phyloP scores from a whole-genome alignment of 2,113 vertebrate species.

The Datnioides undecimradiatus region DNA sequence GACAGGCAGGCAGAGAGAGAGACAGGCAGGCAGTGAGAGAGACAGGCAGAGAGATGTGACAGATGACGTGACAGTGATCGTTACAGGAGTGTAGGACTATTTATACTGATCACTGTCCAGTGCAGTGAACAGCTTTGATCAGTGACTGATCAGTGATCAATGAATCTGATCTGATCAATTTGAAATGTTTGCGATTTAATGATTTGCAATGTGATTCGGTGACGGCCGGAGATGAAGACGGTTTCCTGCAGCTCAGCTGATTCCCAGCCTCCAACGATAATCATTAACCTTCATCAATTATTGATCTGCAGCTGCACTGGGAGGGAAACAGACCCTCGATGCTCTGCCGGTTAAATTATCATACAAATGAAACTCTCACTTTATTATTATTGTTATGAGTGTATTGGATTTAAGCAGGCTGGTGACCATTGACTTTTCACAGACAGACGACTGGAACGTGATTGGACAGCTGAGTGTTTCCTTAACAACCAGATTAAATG shows the following conservation, averaged over 20 bases:
- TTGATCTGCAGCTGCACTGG: conserved; percentile 10
- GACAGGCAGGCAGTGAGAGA: no score
- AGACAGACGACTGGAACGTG: neutral
- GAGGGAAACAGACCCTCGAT: no score
- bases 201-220: no score
- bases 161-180: no score
- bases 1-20: no score
- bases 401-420: neutral
- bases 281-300: conserved; percentile 38
- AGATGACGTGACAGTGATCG: no score
- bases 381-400: neutral
- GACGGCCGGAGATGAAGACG: no score
- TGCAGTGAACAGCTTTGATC: neutral
- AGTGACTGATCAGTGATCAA: neutral
- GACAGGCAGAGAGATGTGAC: no score
- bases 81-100: no score
- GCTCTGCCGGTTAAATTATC: neutral
- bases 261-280: neutral
- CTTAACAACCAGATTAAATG: no score
- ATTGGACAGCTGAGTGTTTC: neutral
- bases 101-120: neutral
- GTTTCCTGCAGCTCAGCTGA: conserved; percentile 9
- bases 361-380: conserved; percentile 1
- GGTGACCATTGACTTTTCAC: neutral
- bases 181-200: no score